Conservation (phyloP, 2,113 vertebrate genomes). For the Phylloscopus trochilus region DNA sequence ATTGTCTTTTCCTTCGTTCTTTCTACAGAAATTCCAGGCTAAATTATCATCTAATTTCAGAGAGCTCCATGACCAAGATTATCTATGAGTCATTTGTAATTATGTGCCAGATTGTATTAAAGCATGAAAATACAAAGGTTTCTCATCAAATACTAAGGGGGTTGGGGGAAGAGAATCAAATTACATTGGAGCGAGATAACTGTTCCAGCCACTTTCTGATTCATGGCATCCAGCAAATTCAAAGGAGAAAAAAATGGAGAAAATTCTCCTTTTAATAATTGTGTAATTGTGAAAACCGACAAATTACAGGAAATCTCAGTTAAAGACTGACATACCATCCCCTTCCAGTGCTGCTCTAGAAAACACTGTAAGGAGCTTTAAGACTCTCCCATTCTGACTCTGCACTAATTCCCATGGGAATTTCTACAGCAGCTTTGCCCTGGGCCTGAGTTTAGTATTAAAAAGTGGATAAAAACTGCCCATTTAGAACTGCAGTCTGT, state of each 20-base stretch:
- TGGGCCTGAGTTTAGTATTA: not conserved
- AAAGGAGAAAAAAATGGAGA: not conserved
- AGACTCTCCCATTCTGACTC: not conserved
- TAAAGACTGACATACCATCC: not conserved
- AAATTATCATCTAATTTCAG: conserved; percentile 77
- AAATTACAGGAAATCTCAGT: conserved; percentile 39
- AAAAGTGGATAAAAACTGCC: not conserved
- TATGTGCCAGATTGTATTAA: conserved; percentile 75
- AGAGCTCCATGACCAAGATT: conserved; percentile 72
- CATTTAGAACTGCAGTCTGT: not conserved
- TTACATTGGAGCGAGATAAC: conserved; percentile 63
- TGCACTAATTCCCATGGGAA: not conserved
- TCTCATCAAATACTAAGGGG: conserved; percentile 64
- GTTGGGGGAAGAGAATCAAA: conserved; percentile 50
- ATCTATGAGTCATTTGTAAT: conserved; percentile 75
- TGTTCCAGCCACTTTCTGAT: conserved; percentile 50
- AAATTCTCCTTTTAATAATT: conserved; percentile 25
- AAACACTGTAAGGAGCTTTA: not conserved
- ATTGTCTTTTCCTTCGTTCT: conserved; percentile 69
- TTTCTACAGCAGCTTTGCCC: not conserved
- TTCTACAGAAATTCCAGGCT: conserved; percentile 68
- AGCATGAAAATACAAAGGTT: conserved; percentile 73
- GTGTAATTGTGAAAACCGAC: conserved; percentile 24
- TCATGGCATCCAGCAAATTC: conserved; percentile 36
- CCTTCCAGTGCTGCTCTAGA: not conserved